Conservation (phyloP, 2,797 vertebrate genomes). For the Cryptoblepharus egeriae region DNA sequence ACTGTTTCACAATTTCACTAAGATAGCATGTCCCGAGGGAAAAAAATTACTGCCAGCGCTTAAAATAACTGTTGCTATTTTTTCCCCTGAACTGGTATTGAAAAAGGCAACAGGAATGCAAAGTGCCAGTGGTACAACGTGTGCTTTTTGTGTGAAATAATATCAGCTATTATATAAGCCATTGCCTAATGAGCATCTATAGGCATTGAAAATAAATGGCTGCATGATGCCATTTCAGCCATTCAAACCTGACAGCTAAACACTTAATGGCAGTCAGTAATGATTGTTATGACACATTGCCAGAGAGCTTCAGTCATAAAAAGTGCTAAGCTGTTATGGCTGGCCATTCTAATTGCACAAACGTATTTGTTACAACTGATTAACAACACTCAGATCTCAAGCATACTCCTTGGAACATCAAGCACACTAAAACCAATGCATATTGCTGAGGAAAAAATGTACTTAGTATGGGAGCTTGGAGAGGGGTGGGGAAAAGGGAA, state of each 20-base stretch:
- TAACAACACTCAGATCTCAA: conserved; percentile 11
- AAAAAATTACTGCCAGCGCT: background rate
- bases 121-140: conserved; percentile 6
- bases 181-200: conserved; percentile 33
- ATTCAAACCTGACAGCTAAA: conserved; percentile 41
- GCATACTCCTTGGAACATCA: conserved; percentile 12
- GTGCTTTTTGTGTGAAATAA: background rate
- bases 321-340: conserved; percentile 14
- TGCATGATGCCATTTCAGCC: background rate
- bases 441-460: background rate
- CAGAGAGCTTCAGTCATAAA: conserved; percentile 23
- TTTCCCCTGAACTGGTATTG: conserved; percentile 9
- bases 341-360: conserved; percentile 34
- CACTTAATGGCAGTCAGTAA: conserved; percentile 24
- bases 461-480: conserved; percentile 6
- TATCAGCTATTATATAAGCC: conserved; percentile 20
- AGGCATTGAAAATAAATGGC: conserved; percentile 22
- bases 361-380: conserved; percentile 6
- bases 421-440: conserved; percentile 1
- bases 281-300: conserved; percentile 24
- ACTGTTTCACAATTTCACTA: conserved; percentile 21
- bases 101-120: conserved; percentile 5
- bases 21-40: conserved; percentile 6
- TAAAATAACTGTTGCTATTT: conserved; percentile 37
- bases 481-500: background rate